A percentile compares a stretch with the other conserved stretches of the same genome.
Conservation (phyloP, 2,113 vertebrate species). For the Seriola aureovittata region DNA sequence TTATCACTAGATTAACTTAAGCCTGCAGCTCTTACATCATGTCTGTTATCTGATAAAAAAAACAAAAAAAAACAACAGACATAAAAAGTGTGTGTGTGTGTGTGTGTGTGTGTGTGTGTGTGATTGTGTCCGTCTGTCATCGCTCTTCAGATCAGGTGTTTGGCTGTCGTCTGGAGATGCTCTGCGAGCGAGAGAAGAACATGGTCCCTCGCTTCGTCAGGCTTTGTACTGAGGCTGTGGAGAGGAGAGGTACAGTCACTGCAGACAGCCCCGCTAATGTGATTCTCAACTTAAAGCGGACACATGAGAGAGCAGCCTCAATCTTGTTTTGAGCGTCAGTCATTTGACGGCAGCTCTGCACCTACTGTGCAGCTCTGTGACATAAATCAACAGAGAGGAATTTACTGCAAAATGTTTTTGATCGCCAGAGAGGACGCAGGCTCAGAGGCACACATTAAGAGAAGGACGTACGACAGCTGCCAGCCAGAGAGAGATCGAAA, state of each 20-base stretch:
- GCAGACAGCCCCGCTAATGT: slow-evolving; percentile 23
- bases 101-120: slow-evolving; percentile 33
- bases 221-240: slow-evolving; percentile 90
- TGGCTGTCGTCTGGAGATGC: slow-evolving; percentile 90
- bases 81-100: slow-evolving; percentile 22
- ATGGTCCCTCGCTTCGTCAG: slow-evolving; percentile 90
- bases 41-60: slow-evolving; percentile 10
- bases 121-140: slow-evolving; percentile 51
- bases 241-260: slow-evolving; percentile 87
- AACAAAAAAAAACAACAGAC: slow-evolving; percentile 3
- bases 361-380: slow-evolving; percentile 17
- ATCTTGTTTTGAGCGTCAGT: not conserved
- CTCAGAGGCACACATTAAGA: slow-evolving; percentile 14
- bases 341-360: slow-evolving; percentile 44
- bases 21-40: slow-evolving; percentile 60
- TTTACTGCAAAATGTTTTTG: slow-evolving; percentile 27
- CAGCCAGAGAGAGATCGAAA: slow-evolving; percentile 62
- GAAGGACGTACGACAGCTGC: slow-evolving; percentile 58
- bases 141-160: slow-evolving; percentile 92
- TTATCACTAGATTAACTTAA: slow-evolving; percentile 43
- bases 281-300: slow-evolving; percentile 25
- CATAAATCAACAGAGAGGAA: slow-evolving; percentile 32
- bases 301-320: slow-evolving; percentile 27
- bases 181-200: slow-evolving; percentile 90
- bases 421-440: slow-evolving; percentile 23